Conservation (phyloP, 1,140 invertebrate genomes). For the Cecropterus lyciades region DNA sequence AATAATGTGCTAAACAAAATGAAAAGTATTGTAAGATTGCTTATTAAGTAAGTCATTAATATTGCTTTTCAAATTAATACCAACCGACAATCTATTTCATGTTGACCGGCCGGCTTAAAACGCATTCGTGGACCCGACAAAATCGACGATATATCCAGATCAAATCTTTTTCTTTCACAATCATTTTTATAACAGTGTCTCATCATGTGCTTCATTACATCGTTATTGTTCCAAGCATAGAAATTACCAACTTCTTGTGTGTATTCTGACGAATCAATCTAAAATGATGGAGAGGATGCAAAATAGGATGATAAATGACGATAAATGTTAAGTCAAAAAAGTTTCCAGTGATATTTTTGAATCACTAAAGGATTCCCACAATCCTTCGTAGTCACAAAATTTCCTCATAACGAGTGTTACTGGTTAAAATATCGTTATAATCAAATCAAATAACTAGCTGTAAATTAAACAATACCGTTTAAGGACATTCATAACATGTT, state of each 20-base stretch:
- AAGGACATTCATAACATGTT: no score
- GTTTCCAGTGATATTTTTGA: no score
- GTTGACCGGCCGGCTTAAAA: conserved; percentile 55
- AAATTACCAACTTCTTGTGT: conserved; percentile 32
- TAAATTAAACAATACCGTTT: no score
- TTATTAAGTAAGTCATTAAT: conserved; percentile 2
- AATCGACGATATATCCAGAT: conserved; percentile 47
- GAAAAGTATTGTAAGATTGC: background rate
- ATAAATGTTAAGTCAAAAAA: no score
- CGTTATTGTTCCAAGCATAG: conserved; percentile 69
- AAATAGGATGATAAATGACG: no score
- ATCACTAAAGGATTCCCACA: no score
- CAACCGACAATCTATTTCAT: conserved; percentile 69
- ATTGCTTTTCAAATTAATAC: conserved; percentile 12
- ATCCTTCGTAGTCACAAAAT: no score
- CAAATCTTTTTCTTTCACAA: conserved; percentile 41
- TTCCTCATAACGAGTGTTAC: no score
- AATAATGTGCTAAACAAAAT: conserved; percentile 52
- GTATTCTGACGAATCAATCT: background rate
- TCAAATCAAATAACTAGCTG: no score
- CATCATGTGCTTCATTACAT: conserved; percentile 62
- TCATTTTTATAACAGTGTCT: conserved; percentile 67
- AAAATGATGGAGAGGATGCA: no score
- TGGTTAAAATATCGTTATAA: no score
- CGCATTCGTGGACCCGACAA: conserved; percentile 53